Conservation (phyloP, 2,797 vertebrate species). For the Oreonectes daqikongensis region DNA sequence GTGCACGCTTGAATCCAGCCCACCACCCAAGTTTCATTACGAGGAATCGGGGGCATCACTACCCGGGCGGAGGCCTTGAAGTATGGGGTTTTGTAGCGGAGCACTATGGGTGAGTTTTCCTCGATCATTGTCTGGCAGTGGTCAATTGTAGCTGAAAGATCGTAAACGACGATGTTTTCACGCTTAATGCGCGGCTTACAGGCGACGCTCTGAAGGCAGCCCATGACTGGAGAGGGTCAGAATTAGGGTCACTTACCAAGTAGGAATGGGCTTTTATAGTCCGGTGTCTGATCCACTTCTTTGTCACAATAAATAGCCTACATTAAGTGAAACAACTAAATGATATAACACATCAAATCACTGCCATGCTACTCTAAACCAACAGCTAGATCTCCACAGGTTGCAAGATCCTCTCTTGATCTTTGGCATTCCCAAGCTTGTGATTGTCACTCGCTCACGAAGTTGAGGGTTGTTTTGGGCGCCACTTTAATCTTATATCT, state of each 20-base stretch:
- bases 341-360: constrained; percentile 13
- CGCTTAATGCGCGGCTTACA: constrained; percentile 94
- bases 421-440: constrained; percentile 21
- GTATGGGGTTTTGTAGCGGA: constrained; percentile 96
- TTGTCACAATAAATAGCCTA: background rate
- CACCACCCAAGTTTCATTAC: constrained; percentile 96
- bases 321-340: background rate
- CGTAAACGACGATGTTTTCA: constrained; percentile 94
- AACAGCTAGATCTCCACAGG: constrained; percentile 15
- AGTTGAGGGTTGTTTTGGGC: constrained; percentile 45
- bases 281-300: constrained; percentile 36
- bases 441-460: constrained; percentile 37
- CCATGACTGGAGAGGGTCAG: constrained; percentile 77
- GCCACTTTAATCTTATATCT: constrained; percentile 36
- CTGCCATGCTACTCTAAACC: constrained; percentile 10
- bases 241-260: constrained; percentile 56
- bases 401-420: constrained; percentile 30
- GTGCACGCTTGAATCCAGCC: constrained; percentile 99
- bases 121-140: constrained; percentile 92
- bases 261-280: constrained; percentile 61
- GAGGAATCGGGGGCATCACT: constrained; percentile 92
- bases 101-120: constrained; percentile 95
- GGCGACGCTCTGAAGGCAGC: constrained; percentile 95
- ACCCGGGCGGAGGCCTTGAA: constrained; percentile 95
- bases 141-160: constrained; percentile 94